phyloP scores from a whole-genome alignment of 2,888 invertebrate species.

The Digitonthophagus gazella region DNA sequence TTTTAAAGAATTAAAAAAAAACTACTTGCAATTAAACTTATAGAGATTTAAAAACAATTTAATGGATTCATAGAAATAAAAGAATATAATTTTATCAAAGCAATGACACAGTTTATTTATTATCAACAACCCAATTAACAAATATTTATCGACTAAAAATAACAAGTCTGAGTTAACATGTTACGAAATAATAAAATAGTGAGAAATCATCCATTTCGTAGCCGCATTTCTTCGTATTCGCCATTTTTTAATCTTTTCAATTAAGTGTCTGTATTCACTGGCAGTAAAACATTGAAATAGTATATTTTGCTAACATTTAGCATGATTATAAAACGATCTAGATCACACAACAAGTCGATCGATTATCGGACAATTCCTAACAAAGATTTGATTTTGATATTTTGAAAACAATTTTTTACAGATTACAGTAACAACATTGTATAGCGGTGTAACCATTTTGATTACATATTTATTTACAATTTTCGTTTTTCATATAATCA shows the following conservation, averaged over 20 bases:
- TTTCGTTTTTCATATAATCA: not conserved
- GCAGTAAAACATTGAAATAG: slow-evolving; percentile 23
- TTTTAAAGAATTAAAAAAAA: too few relatives aligned
- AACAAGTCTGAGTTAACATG: slow-evolving; percentile 26
- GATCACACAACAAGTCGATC: not conserved
- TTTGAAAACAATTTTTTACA: not conserved
- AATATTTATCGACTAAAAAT: slow-evolving; percentile 28
- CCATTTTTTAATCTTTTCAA: not conserved
- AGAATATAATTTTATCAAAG: slow-evolving; percentile 19
- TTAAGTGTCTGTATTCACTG: slow-evolving; percentile 19
- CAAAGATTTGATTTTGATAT: not conserved
- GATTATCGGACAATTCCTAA: not conserved
- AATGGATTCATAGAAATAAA: not conserved
- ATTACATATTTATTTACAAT: not conserved
- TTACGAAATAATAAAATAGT: slow-evolving; percentile 2
- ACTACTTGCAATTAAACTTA: too few relatives aligned
- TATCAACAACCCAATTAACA: slow-evolving; percentile 34
- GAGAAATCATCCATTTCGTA: slow-evolving; percentile 12
- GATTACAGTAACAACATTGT: slow-evolving; percentile 16
- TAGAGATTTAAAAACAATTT: not conserved
- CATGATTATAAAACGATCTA: not conserved
- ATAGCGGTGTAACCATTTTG: slow-evolving; percentile 11
- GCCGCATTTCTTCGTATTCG: not conserved
- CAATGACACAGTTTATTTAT: slow-evolving; percentile 30
- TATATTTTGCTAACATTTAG: too few relatives aligned